A percentile compares a stretch with the other conserved stretches of the same genome.
These are phyloP conservation scores for Drosophila neocordata DNA, from an alignment of 1,140 invertebrate genomes.

Conservation along the genomic window DNA sequence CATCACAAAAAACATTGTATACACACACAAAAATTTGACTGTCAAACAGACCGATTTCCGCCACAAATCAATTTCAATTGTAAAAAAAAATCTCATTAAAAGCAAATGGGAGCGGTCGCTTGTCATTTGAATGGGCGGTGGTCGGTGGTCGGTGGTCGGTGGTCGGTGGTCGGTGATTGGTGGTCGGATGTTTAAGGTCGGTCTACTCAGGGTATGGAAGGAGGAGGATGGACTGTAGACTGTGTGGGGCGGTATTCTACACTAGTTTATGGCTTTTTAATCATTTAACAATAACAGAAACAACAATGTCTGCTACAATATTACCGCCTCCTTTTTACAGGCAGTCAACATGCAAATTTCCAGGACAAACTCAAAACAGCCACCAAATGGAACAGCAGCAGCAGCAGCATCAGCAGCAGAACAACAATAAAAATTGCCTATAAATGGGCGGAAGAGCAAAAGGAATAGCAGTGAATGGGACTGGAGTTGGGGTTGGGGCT, in stretches of 20 bases:
- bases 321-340: slow-evolving; percentile 43
- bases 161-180: neutral
- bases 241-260: neutral
- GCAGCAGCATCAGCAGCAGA: slow-evolving; percentile 16
- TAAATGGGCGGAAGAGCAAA: slow-evolving; percentile 69
- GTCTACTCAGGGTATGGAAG: too few species aligned
- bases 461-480: slow-evolving; percentile 13
- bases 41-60: slow-evolving; percentile 39
- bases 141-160: neutral
- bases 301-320: slow-evolving; percentile 9
- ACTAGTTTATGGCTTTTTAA: slow-evolving; percentile 77
- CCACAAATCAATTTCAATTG: slow-evolving; percentile 51
- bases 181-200: neutral
- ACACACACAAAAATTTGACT: slow-evolving; percentile 29
- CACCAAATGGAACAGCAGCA: slow-evolving; percentile 9
- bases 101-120: slow-evolving; percentile 14
- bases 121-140: neutral
- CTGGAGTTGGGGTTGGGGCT: neutral
- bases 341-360: slow-evolving; percentile 77
- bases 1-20: neutral
- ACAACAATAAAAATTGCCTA: slow-evolving; percentile 76
- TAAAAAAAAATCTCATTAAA: slow-evolving; percentile 47
- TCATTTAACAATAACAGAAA: slow-evolving; percentile 60
- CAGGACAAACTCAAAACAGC: slow-evolving; percentile 41
- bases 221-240: too few species aligned